Base-by-base conservation (phyloP, 23 tunicate species). In the Ciona savignyi region DNA sequence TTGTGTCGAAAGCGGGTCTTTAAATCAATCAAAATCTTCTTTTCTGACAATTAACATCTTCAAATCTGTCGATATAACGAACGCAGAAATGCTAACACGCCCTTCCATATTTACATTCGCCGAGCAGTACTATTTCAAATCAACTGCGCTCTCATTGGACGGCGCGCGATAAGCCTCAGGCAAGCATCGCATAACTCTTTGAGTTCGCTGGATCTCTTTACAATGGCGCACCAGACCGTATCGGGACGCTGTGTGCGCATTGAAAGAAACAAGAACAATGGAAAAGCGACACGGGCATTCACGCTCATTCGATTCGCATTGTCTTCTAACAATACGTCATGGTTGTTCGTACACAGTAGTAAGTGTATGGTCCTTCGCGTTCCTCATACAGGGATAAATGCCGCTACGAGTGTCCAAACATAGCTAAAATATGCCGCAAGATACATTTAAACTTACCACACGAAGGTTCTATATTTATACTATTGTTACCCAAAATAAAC, bases 111-210 rank as follows among this genome's bases (percentile, higher is more conserved):
- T 42, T 42, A 42, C 56, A 42, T 42, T 42, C 56, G 56, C 11
- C 56, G 15, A 42, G 56, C 56, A 6, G 56, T 42, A 42, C 73
- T 34, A 69, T 69, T 69, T 69, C 3, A 69, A 69, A 34, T 24
- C 33, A 33, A 35, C 51, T 22, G 34, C 73, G 73, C 33, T 69
- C 34, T 33, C 51, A 69, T 69, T 69, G 73, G 73, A 34, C 34
- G 9, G 48, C 9, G 33, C 73, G 51, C 33, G 73, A 69, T 69
- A 69, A 31, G 34, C 48, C 73, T 34, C 73, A 4, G 4, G 73
- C 56, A 42, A 42, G 56, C 56, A 15, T 9, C 56, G 56, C 56
- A 42, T 42, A 42, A 42, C 56, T 42, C 56, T 42, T 42, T 42
- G 9, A 9, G 56, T 42, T 42, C 56, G 56, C 56, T 15, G 11